These are phyloP conservation scores for Mythimna pallens DNA, from an alignment of 2,888 invertebrate species.

Conservation along the genomic window DNA sequence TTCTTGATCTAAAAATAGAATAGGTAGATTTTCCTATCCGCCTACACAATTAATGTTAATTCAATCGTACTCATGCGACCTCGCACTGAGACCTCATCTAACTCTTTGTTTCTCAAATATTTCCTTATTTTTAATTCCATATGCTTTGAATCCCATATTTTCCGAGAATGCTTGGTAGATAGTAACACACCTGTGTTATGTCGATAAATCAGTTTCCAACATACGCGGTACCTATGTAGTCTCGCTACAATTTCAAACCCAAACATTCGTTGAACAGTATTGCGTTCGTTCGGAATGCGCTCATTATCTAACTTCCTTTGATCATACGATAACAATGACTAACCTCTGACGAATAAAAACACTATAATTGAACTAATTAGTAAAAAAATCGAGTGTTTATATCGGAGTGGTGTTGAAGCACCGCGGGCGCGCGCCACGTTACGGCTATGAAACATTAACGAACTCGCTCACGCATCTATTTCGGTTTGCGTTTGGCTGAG, in stretches of 20 bases:
- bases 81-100: not conserved
- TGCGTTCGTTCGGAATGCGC: constrained; percentile 10
- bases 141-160: constrained; percentile 9
- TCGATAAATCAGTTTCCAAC: constrained; percentile 35
- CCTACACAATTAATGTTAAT: not conserved
- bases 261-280: constrained; percentile 22
- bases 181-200: constrained; percentile 43
- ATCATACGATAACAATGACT: constrained; percentile 15
- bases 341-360: constrained; percentile 5
- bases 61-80: constrained; percentile 10
- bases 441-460: constrained; percentile 36
- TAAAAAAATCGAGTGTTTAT: constrained; percentile 25
- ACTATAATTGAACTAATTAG: constrained; percentile 40
- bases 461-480: constrained; percentile 53
- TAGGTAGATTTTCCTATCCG: constrained; percentile 6
- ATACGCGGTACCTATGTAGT: not conserved
- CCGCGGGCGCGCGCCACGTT: constrained; percentile 1
- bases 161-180: constrained; percentile 23
- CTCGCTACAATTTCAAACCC: constrained; percentile 7
- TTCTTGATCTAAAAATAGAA: not conserved
- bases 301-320: constrained; percentile 23
- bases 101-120: constrained; percentile 2
- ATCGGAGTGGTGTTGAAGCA: constrained; percentile 23
- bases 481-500: constrained; percentile 37
- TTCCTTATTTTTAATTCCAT: constrained; percentile 28